Percentiles rank a stretch among this genome's conserved stretches.
Evolutionary conservation across 2,113 vertebrate species (phyloP).

Genomic region (Petaurus breviceps): DNA sequence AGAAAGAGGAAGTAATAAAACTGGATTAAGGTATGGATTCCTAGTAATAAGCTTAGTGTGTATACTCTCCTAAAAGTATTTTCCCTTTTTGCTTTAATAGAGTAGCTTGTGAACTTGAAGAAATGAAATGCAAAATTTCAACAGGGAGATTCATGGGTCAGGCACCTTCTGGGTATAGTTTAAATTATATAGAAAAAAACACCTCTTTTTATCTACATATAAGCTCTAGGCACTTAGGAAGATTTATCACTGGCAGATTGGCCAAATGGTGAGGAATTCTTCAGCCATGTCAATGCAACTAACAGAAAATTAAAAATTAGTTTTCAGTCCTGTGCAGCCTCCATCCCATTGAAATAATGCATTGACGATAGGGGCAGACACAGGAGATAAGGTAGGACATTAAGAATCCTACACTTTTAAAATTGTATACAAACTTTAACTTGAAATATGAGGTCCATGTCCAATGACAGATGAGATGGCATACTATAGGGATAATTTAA

Average conservation of each 20-base stretch:
- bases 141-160: background rate
- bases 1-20: conserved; percentile 29
- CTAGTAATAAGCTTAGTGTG: background rate
- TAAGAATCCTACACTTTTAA: background rate
- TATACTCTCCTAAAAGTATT: conserved; percentile 11
- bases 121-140: background rate
- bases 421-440: background rate
- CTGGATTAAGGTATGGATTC: background rate
- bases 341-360: background rate
- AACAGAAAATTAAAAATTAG: background rate
- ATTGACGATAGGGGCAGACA: background rate
- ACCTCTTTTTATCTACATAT: background rate
- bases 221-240: background rate
- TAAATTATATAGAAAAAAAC: background rate
- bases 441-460: background rate
- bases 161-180: background rate
- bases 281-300: background rate
- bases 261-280: background rate
- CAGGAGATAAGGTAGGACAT: no score
- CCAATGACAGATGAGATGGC: background rate
- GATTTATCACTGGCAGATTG: background rate
- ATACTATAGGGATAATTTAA: background rate
- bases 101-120: background rate
- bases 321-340: background rate
- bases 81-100: background rate